Conservation (phyloP, 2,888 invertebrate species). For the Drosophila nr. fundita region DNA sequence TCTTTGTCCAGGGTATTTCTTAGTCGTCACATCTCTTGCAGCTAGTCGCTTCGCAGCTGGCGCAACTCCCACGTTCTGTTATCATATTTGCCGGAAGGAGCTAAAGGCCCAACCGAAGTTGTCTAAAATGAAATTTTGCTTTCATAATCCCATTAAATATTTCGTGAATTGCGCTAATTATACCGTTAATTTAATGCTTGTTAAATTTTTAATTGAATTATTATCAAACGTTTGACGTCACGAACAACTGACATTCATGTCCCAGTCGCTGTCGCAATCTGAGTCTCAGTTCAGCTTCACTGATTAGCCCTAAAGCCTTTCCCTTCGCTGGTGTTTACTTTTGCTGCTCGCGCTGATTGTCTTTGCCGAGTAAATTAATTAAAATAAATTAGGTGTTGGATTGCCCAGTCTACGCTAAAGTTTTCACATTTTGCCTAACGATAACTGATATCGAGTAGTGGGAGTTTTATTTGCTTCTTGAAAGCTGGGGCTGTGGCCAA, state of each 20-base stretch:
- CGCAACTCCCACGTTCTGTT: conserved; percentile 15
- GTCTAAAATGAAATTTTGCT: conserved; percentile 62
- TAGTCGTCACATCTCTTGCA: background rate
- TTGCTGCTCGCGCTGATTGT: conserved; percentile 27
- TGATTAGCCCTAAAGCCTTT: conserved; percentile 39
- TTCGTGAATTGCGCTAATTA: conserved; percentile 70
- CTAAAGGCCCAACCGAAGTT: conserved; percentile 17
- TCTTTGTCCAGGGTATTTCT: conserved; percentile 8
- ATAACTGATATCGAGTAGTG: conserved; percentile 18
- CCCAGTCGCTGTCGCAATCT: background rate
- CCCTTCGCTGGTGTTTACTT: background rate
- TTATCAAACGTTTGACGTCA: conserved; percentile 43
- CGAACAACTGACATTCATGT: conserved; percentile 45
- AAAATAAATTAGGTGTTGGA: conserved; percentile 62
- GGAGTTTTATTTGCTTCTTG: background rate
- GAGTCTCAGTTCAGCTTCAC: conserved; percentile 1
- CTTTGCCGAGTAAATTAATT: conserved; percentile 64
- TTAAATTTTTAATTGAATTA: conserved; percentile 70
- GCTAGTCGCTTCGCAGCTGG: background rate
- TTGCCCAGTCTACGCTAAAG: conserved; percentile 31
- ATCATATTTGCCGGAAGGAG: conserved; percentile 18
- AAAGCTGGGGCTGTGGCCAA: background rate
- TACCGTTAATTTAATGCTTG: conserved; percentile 71
- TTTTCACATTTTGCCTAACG: conserved; percentile 26
- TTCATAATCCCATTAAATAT: conserved; percentile 67